phyloP scores from a whole-genome alignment of 37 sponge, comb jelly and placozoan genomes.

The Beroe forskalii region DNA sequence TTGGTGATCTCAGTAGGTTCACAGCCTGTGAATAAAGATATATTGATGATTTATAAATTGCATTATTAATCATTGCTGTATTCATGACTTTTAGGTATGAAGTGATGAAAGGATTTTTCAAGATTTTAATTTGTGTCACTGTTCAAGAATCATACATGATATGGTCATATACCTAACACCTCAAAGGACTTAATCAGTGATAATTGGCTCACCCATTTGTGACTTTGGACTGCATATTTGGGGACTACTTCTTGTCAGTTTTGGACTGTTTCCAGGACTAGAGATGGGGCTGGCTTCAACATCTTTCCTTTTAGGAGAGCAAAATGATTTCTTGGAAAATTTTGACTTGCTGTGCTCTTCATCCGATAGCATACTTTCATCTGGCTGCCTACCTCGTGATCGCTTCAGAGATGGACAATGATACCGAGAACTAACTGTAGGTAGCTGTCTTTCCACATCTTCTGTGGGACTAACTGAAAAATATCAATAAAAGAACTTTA shows the following conservation, averaged over 20 bases:
- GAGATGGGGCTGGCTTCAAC: background rate
- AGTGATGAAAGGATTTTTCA: background rate
- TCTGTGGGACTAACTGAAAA: conserved; percentile 47
- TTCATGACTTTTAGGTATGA: no score
- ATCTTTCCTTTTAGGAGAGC: conserved; percentile 2
- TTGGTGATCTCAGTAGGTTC: background rate
- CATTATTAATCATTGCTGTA: no score
- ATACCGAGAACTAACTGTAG: conserved; percentile 49
- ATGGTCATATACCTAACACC: no score
- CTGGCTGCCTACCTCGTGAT: background rate
- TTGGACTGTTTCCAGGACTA: conserved; percentile 9
- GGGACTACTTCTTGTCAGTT: background rate
- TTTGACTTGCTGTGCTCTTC: background rate
- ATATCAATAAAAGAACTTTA: no score
- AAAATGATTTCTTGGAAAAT: background rate
- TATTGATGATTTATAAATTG: no score
- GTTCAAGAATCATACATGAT: no score
- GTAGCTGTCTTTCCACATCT: conserved; percentile 21
- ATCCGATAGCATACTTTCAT: conserved; percentile 16
- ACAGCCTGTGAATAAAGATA: no score
- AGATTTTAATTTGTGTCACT: no score
- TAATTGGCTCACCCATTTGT: background rate
- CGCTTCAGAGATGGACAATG: conserved; percentile 46
- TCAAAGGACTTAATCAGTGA: background rate
- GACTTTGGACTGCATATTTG: conserved; percentile 17